A percentile compares a stretch with the other conserved stretches of the same genome.
Evolutionary conservation across 1,140 invertebrate genomes (phyloP).

Genomic region (Babylonia areolata): DNA sequence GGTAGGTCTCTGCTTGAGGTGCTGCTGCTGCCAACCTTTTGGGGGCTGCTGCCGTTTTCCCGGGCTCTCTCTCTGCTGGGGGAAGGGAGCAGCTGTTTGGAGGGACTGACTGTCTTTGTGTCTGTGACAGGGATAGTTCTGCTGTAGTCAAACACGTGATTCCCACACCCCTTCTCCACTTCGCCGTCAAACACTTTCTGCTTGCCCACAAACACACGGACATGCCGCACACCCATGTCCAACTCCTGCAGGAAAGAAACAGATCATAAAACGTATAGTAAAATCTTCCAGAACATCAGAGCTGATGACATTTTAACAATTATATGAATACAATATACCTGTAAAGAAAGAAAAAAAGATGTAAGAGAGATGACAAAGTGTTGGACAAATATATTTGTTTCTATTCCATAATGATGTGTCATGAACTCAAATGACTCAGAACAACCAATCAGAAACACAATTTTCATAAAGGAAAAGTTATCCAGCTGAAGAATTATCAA

Average conservation of each 20-base stretch:
- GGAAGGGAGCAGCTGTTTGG: slow-evolving; percentile 6
- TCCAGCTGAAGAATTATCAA: too few relatives aligned
- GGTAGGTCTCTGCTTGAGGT: slow-evolving; percentile 27
- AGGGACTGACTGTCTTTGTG: slow-evolving; percentile 34
- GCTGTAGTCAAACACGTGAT: slow-evolving; percentile 75
- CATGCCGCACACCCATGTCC: slow-evolving; percentile 68
- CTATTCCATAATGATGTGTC: too few relatives aligned
- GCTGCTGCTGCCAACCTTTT: slow-evolving; percentile 2
- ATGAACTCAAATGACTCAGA: too few relatives aligned
- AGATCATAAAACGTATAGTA: too few relatives aligned
- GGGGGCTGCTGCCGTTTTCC: not conserved
- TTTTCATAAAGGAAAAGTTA: too few relatives aligned
- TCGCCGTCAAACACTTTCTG: slow-evolving; percentile 69
- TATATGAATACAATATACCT: too few relatives aligned
- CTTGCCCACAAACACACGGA: slow-evolving; percentile 66
- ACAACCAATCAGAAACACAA: too few relatives aligned
- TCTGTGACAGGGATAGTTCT: slow-evolving; percentile 58
- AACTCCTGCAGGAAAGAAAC: slow-evolving; percentile 61
- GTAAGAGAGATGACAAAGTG: too few relatives aligned
- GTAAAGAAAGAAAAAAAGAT: too few relatives aligned
- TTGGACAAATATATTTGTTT: too few relatives aligned
- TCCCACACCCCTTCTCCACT: slow-evolving; percentile 76
- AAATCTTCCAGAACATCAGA: too few relatives aligned
- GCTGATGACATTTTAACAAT: too few relatives aligned
- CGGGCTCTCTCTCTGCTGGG: not conserved